Evolutionary conservation across 1,140 invertebrate genomes (phyloP), one percentile per base, ranked within the genome.

Genomic region (Thaumatotibia leucotreta): DNA sequence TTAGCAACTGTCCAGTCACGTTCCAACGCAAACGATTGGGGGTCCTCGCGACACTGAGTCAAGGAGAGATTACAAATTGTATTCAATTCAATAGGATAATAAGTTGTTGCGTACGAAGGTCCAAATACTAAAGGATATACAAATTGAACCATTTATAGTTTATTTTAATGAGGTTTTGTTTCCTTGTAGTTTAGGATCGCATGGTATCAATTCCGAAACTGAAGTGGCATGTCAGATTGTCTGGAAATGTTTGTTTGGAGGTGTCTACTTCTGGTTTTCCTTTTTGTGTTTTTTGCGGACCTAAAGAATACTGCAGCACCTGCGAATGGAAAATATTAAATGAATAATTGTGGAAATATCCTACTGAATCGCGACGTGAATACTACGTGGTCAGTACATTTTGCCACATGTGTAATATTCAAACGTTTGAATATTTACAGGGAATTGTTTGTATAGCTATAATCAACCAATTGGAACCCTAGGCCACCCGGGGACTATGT

Each of bases 181-280:
- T 54, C 23, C 22, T 11, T 27, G 32, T 64, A 49, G 20, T 49
- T 70, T 52, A 80, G 23, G 62, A 61, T 17, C 74, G 74, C 45
- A 86, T 58, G 11, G 83, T 83, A 22, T 88, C 86, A 31, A 90
- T 87, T 22, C 85, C 84, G 66, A 90, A 89, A 49, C 80, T 79
- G 69, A 90, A 86, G 65, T 89, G 86, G 49, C 86, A 89, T 0
- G 86, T 89, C 11, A 90, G 61, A 49, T 87, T 83, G n/a, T 90
- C 88, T 0, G 86, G 86, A 49, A 75, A 69, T 8, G 63, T 6
- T 63, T 86, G 87, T 50, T 75, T 82, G n/a, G 76, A 68, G 11
- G 69, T 39, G n/a, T 86, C 83, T 1, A 70, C 64, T 27, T 88
- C 84, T 50, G 72, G 62, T 71, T 89, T 89, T 1, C 77, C 77